These are phyloP conservation scores for Nomada fucata DNA, from an alignment of 2,888 invertebrate genomes.

Conservation along the genomic window DNA sequence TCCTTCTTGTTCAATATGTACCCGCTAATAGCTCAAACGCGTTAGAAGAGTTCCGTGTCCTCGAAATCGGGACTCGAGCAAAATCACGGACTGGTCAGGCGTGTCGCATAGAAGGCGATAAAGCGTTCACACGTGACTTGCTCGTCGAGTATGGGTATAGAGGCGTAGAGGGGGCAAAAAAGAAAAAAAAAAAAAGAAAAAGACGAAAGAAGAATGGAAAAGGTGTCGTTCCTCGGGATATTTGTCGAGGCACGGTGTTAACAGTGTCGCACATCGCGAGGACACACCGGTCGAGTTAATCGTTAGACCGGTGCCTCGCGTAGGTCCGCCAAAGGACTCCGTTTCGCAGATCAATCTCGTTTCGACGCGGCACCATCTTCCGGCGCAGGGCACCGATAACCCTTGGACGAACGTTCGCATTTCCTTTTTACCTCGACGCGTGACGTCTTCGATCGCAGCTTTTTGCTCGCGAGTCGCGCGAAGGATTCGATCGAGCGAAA, in stretches of 20 bases:
- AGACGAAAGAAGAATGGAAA: constrained; percentile 15
- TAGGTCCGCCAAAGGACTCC: background rate
- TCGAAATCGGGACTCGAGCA: constrained; percentile 52
- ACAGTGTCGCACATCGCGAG: background rate
- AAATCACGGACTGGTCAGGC: constrained; percentile 53
- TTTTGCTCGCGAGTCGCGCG: background rate
- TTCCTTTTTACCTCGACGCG: no score
- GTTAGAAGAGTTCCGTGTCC: constrained; percentile 62
- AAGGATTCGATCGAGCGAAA: background rate
- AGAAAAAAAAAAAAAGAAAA: constrained; percentile 27
- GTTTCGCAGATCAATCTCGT: background rate
- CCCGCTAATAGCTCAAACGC: constrained; percentile 61
- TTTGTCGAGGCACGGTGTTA: constrained; percentile 17
- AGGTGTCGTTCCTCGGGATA: constrained; percentile 22
- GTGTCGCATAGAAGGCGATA: constrained; percentile 49
- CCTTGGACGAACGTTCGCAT: no score
- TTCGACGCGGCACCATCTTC: no score
- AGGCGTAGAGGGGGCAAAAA: constrained; percentile 19
- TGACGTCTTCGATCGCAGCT: no score
- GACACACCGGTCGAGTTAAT: constrained; percentile 29
- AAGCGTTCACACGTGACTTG: constrained; percentile 52
- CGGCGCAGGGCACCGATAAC: no score
- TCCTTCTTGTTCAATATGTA: constrained; percentile 17
- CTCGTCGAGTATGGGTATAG: constrained; percentile 34
- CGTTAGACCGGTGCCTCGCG: background rate